These are phyloP conservation scores for Salpingus planirostris DNA, from an alignment of 2,888 invertebrate species.

Conservation along the genomic window DNA sequence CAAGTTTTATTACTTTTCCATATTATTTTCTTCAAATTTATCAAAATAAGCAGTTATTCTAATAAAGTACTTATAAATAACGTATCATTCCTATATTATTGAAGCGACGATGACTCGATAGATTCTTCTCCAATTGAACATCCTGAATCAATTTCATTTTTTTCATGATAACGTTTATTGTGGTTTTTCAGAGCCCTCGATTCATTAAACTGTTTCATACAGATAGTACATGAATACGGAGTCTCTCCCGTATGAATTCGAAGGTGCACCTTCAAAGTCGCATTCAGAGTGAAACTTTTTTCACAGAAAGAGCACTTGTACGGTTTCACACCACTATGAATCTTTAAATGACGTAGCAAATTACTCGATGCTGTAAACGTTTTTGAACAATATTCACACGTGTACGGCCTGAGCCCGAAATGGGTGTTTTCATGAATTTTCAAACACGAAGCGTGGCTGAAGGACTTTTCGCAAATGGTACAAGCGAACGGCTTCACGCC, in stretches of 20 bases:
- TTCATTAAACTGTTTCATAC: constrained; percentile 32
- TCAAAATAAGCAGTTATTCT: too few species aligned
- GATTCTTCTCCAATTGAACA: too few species aligned
- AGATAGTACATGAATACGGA: constrained; percentile 39
- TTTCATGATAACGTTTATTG: constrained; percentile 12
- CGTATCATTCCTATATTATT: too few species aligned
- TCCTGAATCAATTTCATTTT: too few species aligned
- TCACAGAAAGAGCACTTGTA: constrained; percentile 18
- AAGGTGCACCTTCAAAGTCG: constrained; percentile 39
- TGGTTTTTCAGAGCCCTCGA: constrained; percentile 20
- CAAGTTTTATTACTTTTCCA: too few species aligned
- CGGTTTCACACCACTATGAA: constrained; percentile 30
- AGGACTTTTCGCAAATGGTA: constrained; percentile 28
- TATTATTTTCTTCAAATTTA: too few species aligned
- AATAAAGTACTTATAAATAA: too few species aligned
- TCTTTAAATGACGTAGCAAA: constrained; percentile 28
- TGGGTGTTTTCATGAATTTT: constrained; percentile 31
- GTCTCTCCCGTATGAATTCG: constrained; percentile 40
- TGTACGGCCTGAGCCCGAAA: constrained; percentile 32
- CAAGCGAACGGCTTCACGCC: constrained; percentile 31
- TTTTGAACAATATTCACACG: constrained; percentile 39
- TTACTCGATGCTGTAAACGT: constrained; percentile 28
- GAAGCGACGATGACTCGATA: too few species aligned
- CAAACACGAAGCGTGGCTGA: constrained; percentile 27
- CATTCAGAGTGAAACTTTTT: constrained; percentile 37